Base-by-base conservation (phyloP, 2,888 invertebrate species). In the Hypselothyrea guttata region DNA sequence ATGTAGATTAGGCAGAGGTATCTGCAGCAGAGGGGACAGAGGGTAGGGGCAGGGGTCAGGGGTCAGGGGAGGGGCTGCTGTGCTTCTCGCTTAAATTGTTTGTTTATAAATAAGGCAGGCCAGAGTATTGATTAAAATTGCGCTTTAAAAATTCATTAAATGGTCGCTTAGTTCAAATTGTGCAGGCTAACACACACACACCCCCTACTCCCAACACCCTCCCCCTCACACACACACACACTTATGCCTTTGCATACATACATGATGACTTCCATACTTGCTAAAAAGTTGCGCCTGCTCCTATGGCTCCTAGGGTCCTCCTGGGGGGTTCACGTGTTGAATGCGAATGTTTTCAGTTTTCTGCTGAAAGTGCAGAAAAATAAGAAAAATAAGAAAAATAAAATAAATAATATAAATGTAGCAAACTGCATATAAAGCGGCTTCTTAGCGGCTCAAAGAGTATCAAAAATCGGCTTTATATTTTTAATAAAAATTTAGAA, bases 121-220 rank as follows among this genome's bases (percentile, higher is more conserved):
- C 7, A 7, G 46, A 58, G 62, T 83, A 79, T 79, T 79, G 84
- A 79, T 79, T 83, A 74, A 74, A 79, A 74, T 79, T 56, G 54
- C 48, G 67, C 76, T 76, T 79, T 79, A 79, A 79, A 82, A 75
- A 75, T 79, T 71, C 71, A 83, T 71, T 76, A 55, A 62, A 70
- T 59, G 46, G 30, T 52, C 56, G 67, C 68, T 60, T 54, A 59
- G 51, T 64, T 73, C 59, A 60, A 79, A 79, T 73, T 73, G 70
- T 63, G 59, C 48, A 54, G 54, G 35, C 52, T 42, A 41, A 47
- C 51, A 60, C 40, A 16, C 48, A 53, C 46, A 37, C 38, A 38
- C 15, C n/a, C n/a, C n/a, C n/a, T n/a, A n/a, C n/a, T n/a, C n/a
- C n/a, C n/a, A n/a, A 28, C 60, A 34, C 31, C 51, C 12, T 13